Evolutionary conservation across 2,888 invertebrate genomes (phyloP).

Genomic region (Drosophila quasianomalipes): DNA sequence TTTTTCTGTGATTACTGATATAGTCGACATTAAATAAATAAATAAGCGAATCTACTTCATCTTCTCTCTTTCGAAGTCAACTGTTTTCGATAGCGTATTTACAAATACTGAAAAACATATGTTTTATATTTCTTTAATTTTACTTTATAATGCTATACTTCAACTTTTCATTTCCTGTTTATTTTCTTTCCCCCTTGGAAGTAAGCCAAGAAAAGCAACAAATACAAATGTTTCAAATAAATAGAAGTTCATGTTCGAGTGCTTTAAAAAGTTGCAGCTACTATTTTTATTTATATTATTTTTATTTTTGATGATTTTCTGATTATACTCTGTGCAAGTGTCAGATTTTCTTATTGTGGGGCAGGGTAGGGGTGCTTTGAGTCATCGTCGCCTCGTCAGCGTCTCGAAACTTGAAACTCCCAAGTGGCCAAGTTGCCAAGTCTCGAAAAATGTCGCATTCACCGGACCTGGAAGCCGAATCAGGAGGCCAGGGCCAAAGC

Average conservation of each 20-base stretch:
- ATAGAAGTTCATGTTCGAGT: slow-evolving; percentile 36
- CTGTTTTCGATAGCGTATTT: neutral
- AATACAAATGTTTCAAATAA: neutral
- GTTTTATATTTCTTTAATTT: neutral
- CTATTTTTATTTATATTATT: slow-evolving; percentile 10
- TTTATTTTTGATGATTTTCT: neutral
- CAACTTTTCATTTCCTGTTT: neutral
- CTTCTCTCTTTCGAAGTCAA: neutral
- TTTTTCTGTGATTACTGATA: neutral
- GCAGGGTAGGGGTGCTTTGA: slow-evolving; percentile 10
- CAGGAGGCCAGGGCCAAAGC: neutral
- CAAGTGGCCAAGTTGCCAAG: slow-evolving; percentile 39
- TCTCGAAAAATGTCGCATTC: slow-evolving; percentile 19
- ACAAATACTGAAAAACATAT: neutral
- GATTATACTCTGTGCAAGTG: slow-evolving; percentile 10
- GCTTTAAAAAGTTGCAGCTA: slow-evolving; percentile 18
- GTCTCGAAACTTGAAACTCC: slow-evolving; percentile 46
- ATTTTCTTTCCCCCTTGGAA: neutral
- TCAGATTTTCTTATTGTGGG: slow-evolving; percentile 5
- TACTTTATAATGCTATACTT: neutral
- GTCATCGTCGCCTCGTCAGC: slow-evolving; percentile 45
- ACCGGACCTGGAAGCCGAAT: slow-evolving; percentile 15
- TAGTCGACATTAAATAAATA: neutral
- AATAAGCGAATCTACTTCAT: neutral
- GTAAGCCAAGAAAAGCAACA: neutral